phyloP scores from a whole-genome alignment of 2,888 invertebrate species.

The Vesta saturnalis region DNA sequence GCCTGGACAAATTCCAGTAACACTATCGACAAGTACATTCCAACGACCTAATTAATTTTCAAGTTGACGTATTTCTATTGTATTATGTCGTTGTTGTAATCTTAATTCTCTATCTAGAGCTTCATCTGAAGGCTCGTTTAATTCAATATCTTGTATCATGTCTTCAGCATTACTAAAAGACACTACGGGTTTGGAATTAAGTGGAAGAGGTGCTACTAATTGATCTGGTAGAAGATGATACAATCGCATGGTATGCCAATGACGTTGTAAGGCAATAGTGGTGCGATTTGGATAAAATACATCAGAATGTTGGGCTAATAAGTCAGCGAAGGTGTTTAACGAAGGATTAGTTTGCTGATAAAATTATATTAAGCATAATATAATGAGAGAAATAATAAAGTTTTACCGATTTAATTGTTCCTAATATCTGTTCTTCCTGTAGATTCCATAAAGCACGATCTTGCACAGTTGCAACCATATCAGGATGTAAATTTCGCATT shows the following conservation, averaged over 20 bases:
- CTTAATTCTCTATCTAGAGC: constrained; percentile 81
- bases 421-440: constrained; percentile 88
- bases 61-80: constrained; percentile 80
- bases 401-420: constrained; percentile 80
- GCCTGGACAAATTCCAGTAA: constrained; percentile 82
- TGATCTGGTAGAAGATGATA: constrained; percentile 93
- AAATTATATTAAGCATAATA: constrained; percentile 19
- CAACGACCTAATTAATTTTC: constrained; percentile 90
- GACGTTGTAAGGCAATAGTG: constrained; percentile 82
- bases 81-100: constrained; percentile 57
- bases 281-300: constrained; percentile 90
- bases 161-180: constrained; percentile 95
- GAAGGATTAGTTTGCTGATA: constrained; percentile 66
- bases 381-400: neutral
- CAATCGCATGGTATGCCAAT: constrained; percentile 94
- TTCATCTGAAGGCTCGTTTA: constrained; percentile 85
- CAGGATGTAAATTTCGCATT: constrained; percentile 93
- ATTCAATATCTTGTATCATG: constrained; percentile 82
- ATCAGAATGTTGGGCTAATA: constrained; percentile 84
- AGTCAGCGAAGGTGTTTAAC: constrained; percentile 83
- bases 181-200: constrained; percentile 63
- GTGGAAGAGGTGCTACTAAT: constrained; percentile 65
- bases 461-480: constrained; percentile 86
- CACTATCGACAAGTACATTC: constrained; percentile 93
- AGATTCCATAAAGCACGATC: constrained; percentile 89